Base-by-base conservation (phyloP, 2,888 invertebrate genomes). In the Zaprionus lineosus region DNA sequence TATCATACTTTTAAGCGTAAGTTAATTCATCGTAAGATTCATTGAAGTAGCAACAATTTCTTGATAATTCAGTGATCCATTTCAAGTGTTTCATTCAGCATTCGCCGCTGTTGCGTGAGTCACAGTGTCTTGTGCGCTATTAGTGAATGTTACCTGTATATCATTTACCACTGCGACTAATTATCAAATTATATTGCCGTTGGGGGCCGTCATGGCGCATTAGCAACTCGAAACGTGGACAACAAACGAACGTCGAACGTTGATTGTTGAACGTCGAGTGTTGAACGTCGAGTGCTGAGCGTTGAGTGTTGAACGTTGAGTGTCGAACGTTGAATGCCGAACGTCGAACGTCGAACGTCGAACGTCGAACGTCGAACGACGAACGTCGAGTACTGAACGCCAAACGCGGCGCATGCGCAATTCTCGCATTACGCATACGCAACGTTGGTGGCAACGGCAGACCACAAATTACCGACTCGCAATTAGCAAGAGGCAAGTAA, bases 371-470 rank as follows among this genome's bases (percentile, higher is more conserved):
- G 24, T 15, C 29, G 40, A 55, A 15, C 44, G 41, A 53, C 37
- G 37, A 53, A 11, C 62, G 46, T 26, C 34, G 16, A 4, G 9
- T 39, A 24, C 8, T 18, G 39, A 11, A 74, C 31, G 62, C 8
- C n/a, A 33, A 11, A 74, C 31, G 62, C 46, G 84, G 71, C 77
- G 84, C 67, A 81, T 78, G 82, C 59, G 84, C 77, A 81, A 81
- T 70, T 40, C 44, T 50, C 14, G 55, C 70, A 81, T 77, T 76
- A 77, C 82, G 82, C 74, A 79, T 74, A 79, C 74, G 74, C 69
- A 60, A 46, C 15, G 61, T 53, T 55, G 31, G 9, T 41, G 21
- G 36, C 36, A 36, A 47, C n/a, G n/a, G n/a, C 36, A 12, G 5
- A 11, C 36, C n/a, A 24, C n/a, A 28, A n/a, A n/a, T n/a, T n/a